Conservation (phyloP, 2,797 vertebrate species). For the Hydrophis major region DNA sequence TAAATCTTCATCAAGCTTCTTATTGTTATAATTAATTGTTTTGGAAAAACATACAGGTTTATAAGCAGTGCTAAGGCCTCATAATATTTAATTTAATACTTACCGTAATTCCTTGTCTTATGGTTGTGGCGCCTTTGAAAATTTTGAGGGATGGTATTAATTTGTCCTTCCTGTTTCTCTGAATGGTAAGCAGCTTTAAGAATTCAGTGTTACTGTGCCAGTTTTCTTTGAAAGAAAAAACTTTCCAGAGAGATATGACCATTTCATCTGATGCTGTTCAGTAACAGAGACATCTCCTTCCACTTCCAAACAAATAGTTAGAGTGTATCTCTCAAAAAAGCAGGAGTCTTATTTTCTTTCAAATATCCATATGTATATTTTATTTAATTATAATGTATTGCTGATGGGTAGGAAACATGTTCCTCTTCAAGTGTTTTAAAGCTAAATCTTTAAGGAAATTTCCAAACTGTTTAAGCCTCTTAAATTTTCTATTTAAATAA, state of each 20-base stretch:
- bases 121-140: neutral
- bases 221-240: neutral
- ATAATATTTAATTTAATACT: neutral
- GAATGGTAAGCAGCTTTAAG: neutral
- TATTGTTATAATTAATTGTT: neutral
- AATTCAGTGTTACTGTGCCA: neutral
- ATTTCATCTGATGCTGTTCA: neutral
- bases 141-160: neutral
- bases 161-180: neutral
- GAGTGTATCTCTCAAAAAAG: neutral
- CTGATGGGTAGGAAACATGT: neutral
- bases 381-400: neutral
- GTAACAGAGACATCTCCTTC: neutral
- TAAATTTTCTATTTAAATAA: neutral
- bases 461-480: neutral
- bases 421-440: neutral
- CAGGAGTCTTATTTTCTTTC: neutral
- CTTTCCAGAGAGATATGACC: neutral
- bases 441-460: neutral
- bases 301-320: neutral
- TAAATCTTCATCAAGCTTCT: accelerated
- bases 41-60: neutral
- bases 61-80: neutral
- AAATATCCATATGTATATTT: neutral
- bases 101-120: neutral